Evolutionary conservation across 2,888 invertebrate genomes (phyloP), one percentile per base, ranked within the genome.

Genomic region (Drosophila fungiperda): DNA sequence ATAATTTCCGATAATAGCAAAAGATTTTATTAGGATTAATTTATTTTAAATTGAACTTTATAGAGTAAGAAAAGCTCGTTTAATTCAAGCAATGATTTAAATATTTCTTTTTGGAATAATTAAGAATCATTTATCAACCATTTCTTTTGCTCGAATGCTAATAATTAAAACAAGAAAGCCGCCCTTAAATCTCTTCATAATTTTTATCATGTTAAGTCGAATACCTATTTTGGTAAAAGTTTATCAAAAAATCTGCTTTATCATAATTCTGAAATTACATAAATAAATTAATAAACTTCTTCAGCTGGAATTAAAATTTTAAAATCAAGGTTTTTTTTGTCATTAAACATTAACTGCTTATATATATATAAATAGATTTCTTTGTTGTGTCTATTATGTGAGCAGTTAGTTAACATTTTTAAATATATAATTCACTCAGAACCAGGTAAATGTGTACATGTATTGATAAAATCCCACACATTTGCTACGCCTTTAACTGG

Each of bases 351-450:
- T 33, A 9, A 33, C 66, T 49, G 35, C 58, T 57, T 20, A 33
- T 33, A 40, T 57, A 50, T 68, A 49, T 45, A 26, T 20, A 29
- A 29, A 29, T 29, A 29, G 6, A 17, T 36, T 17, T 36, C 0
- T 45, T 42, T 20, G 3, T 3, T 23, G 7, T 26, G 23, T 32
- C 26, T 49, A 9, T 20, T 52, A n/a, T 32, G 33, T 29, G 20
- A 8, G 29, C 38, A 53, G 45, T n/a, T 53, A 32, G 48, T 48
- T 55, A 55, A 68, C 4, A 61, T 61, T 54, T 55, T 57, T 36
- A n/a, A 26, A 49, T 68, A 49, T 35, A 60, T 38, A 61, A 54
- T 35, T 59, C 45, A 54, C 23, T 59, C 38, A 53, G 29, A 68
- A 49, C 35, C n/a, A 60, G 11, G 38, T 50, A 61, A 20, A 42